Percentiles rank a stretch among this genome's conserved stretches.
Evolutionary conservation across 2,113 vertebrate species (phyloP).

Genomic region (Plectropomus leopardus): DNA sequence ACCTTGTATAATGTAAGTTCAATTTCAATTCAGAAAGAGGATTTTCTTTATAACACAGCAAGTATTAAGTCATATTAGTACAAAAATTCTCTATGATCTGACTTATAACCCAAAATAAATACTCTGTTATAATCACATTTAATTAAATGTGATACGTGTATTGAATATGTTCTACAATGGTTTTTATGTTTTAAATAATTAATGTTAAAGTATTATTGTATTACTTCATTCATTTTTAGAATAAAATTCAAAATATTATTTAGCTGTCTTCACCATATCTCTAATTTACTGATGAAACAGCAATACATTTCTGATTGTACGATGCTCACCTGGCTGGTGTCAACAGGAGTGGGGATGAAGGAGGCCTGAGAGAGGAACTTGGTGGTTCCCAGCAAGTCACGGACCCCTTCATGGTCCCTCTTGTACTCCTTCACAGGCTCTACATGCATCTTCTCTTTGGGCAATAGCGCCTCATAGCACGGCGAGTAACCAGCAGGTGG

Average conservation of each 20-base stretch:
- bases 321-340: constrained; percentile 91
- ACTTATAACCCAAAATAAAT: neutral
- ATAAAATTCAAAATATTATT: too few relatives aligned
- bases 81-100: neutral
- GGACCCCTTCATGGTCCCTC: constrained; percentile 90
- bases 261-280: neutral
- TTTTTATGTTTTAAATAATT: too few relatives aligned
- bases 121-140: neutral
- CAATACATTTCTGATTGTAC: neutral
- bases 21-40: neutral
- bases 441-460: constrained; percentile 96
- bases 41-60: neutral
- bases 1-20: too few relatives aligned
- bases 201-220: neutral
- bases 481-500: constrained; percentile 95
- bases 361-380: constrained; percentile 95
- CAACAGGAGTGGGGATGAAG: constrained; percentile 95
- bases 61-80: neutral
- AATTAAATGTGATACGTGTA: neutral
- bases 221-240: too few relatives aligned
- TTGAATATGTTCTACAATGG: too few relatives aligned
- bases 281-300: neutral
- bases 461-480: constrained; percentile 96
- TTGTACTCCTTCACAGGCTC: constrained; percentile 98
- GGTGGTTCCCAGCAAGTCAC: constrained; percentile 94